These are phyloP conservation scores for Colaptes auratus DNA, from an alignment of 2,113 vertebrate species.

Conservation along the genomic window DNA sequence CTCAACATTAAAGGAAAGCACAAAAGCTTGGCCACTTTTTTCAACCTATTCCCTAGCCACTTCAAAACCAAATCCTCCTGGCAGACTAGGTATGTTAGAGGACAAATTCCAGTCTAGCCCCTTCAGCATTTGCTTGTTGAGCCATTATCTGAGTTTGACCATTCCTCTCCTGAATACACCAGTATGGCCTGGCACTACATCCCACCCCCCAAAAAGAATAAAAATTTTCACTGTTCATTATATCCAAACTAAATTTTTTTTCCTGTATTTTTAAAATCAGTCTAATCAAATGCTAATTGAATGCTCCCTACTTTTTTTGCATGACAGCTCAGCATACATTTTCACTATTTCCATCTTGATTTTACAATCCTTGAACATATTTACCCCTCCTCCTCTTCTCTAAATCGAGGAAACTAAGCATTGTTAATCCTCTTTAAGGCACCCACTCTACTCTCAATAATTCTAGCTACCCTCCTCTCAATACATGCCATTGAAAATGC, in stretches of 20 bases:
- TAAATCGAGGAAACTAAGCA: not conserved
- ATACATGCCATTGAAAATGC: not conserved
- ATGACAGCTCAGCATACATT: not conserved
- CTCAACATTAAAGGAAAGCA: not conserved
- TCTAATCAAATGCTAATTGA: no score
- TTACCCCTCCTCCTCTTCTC: not conserved
- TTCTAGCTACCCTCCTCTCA: not conserved
- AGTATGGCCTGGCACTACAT: not conserved
- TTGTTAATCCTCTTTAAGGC: not conserved
- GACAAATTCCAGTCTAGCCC: not conserved
- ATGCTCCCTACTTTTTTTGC: not conserved
- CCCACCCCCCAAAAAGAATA: not conserved
- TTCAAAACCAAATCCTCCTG: not conserved
- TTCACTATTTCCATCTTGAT: not conserved
- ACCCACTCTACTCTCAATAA: not conserved
- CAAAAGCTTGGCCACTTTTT: not conserved
- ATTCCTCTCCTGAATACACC: not conserved
- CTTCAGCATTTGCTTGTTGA: not conserved
- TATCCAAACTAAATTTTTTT: not conserved
- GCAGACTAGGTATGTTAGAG: not conserved
- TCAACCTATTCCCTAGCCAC: not conserved
- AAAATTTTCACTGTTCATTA: not conserved
- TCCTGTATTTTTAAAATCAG: not conserved
- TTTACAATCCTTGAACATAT: not conserved
- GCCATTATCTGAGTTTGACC: accelerated